Evolutionary conservation across 2,888 invertebrate genomes (phyloP).

Genomic region (Griposia aprilina): DNA sequence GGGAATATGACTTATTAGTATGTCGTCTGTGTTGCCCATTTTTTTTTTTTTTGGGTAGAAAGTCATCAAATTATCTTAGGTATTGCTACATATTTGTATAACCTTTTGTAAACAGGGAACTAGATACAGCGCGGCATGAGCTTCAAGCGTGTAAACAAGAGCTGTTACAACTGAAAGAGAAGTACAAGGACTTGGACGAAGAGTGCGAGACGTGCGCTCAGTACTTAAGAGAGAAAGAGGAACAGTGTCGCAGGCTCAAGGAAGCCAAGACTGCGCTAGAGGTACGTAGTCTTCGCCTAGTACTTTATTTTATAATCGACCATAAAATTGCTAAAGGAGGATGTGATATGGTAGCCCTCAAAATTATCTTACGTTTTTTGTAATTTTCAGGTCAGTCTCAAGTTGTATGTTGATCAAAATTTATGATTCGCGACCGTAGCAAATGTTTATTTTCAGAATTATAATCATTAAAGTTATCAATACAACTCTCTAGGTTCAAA

Average conservation of each 20-base stretch:
- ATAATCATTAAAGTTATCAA: too few relatives aligned
- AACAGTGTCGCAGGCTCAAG: conserved; percentile 77
- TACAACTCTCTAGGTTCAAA: neutral
- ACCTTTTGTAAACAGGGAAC: conserved; percentile 75
- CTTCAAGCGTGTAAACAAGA: conserved; percentile 78
- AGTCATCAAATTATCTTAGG: too few relatives aligned
- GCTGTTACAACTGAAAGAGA: conserved; percentile 74
- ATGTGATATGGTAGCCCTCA: too few relatives aligned
- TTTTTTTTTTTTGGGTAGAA: too few relatives aligned
- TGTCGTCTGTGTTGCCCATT: neutral
- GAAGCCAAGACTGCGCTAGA: conserved; percentile 78
- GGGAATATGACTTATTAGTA: neutral
- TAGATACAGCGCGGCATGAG: conserved; percentile 80
- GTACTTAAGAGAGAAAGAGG: conserved; percentile 81
- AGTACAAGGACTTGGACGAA: conserved; percentile 84
- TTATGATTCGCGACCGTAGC: too few relatives aligned
- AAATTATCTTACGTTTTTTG: too few relatives aligned
- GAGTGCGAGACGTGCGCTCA: conserved; percentile 87
- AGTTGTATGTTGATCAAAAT: too few relatives aligned
- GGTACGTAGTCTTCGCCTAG: conserved; percentile 66
- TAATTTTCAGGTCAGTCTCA: too few relatives aligned
- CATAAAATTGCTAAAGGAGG: neutral
- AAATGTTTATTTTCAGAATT: too few relatives aligned
- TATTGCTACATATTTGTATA: neutral
- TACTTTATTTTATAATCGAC: too few relatives aligned